A percentile compares a stretch with the other conserved stretches of the same genome.
Conservation (phyloP, 2,888 invertebrate genomes). For the Scelioninae gen. 1 region DNA sequence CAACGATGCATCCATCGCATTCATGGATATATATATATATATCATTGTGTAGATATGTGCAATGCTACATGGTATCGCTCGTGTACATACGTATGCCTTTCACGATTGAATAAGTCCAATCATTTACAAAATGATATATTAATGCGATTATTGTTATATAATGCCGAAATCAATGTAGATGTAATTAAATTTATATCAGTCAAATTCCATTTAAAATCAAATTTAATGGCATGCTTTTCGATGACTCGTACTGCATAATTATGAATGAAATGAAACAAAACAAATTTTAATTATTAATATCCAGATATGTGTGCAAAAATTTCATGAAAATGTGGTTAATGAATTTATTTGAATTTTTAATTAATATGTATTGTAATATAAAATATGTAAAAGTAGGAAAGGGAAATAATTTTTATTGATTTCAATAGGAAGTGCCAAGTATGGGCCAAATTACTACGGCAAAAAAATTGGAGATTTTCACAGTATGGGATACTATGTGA, state of each 20-base stretch:
- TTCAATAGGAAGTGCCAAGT: conserved; percentile 75
- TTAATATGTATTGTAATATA: not conserved
- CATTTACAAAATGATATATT: conserved; percentile 56
- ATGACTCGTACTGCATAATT: too few relatives aligned
- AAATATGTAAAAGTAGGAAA: not conserved
- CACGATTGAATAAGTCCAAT: conserved; percentile 53
- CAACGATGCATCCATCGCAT: conserved; percentile 79
- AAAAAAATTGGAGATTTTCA: conserved; percentile 90
- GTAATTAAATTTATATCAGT: conserved; percentile 35
- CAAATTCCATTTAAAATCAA: conserved; percentile 4
- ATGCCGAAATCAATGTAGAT: conserved; percentile 26
- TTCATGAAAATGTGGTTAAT: too few relatives aligned
- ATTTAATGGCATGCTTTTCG: not conserved
- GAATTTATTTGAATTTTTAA: too few relatives aligned
- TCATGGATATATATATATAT: conserved; percentile 53
- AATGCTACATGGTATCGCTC: too few relatives aligned
- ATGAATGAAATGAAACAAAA: too few relatives aligned
- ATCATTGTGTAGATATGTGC: conserved; percentile 49
- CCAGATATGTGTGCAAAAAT: too few relatives aligned
- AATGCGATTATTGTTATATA: conserved; percentile 40
- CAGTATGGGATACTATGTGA: conserved; percentile 91
- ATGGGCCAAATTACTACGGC: conserved; percentile 88
- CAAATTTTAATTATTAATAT: too few relatives aligned
- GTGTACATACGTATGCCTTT: conserved; percentile 41
- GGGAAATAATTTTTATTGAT: not conserved